Percentiles rank a stretch among this genome's conserved stretches.
Conservation (phyloP, 2,888 invertebrate species). For the Panorpa germanica region DNA sequence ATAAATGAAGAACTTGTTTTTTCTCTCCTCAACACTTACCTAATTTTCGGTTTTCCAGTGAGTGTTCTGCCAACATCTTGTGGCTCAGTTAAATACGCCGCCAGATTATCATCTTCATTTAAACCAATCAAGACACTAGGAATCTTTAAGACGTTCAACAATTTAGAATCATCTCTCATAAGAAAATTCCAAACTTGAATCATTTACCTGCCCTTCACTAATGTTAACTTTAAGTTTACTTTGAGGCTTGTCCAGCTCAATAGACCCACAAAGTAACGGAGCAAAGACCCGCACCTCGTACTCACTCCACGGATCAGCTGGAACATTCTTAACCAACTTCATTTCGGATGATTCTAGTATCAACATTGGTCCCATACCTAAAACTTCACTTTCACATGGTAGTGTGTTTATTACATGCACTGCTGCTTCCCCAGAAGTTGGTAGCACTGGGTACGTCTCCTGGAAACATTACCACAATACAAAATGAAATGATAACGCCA, state of each 20-base stretch:
- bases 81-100: constrained; percentile 32
- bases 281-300: too few relatives aligned
- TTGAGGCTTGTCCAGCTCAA: constrained; percentile 25
- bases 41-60: constrained; percentile 39
- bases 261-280: constrained; percentile 18
- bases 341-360: too few relatives aligned
- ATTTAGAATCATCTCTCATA: constrained; percentile 25
- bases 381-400: too few relatives aligned
- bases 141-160: too few relatives aligned
- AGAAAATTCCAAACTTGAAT: constrained; percentile 5
- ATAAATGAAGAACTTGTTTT: not conserved
- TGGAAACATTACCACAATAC: constrained; percentile 18
- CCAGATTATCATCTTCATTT: constrained; percentile 24
- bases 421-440: constrained; percentile 34
- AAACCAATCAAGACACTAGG: constrained; percentile 23
- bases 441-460: constrained; percentile 45
- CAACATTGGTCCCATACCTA: too few relatives aligned
- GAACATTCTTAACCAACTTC: too few relatives aligned
- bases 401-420: too few relatives aligned
- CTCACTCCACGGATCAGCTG: too few relatives aligned
- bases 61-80: constrained; percentile 36
- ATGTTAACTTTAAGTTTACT: constrained; percentile 20
- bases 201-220: constrained; percentile 22
- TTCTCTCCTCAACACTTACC: too few relatives aligned
- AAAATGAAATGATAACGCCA: constrained; percentile 9